These are phyloP conservation scores for Aldabrachelys gigantea DNA, from an alignment of 2,113 vertebrate genomes.

Conservation along the genomic window DNA sequence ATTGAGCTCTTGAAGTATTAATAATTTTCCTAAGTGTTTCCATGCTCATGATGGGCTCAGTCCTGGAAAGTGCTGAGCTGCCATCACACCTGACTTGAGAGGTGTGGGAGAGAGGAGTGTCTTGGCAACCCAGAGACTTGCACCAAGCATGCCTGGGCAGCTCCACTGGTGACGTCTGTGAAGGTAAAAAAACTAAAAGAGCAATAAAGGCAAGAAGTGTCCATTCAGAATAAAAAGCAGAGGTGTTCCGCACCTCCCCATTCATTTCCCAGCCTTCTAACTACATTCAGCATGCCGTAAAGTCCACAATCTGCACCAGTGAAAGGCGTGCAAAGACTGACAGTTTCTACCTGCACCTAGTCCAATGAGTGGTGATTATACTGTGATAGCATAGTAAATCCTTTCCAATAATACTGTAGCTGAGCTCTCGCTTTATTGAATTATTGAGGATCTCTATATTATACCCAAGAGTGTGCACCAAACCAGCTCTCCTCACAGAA, in stretches of 20 bases:
- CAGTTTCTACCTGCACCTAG: not conserved
- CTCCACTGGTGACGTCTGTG: no score
- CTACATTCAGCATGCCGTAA: not conserved
- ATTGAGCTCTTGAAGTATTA: not conserved
- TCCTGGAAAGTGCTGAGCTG: not conserved
- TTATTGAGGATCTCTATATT: slow-evolving; percentile 47
- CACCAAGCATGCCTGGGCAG: no score
- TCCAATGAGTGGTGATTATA: not conserved
- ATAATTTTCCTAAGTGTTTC: not conserved
- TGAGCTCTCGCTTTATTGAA: not conserved
- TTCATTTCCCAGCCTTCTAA: not conserved
- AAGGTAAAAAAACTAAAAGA: slow-evolving; percentile 11
- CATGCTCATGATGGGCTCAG: not conserved
- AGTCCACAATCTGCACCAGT: not conserved
- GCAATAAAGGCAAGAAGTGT: not conserved
- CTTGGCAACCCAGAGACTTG: no score
- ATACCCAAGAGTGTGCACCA: not conserved
- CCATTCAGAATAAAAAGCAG: not conserved
- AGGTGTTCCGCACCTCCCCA: not conserved
- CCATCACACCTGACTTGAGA: not conserved
- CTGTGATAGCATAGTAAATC: slow-evolving; percentile 34
- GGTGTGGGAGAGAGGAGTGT: not conserved
- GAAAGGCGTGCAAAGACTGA: slow-evolving; percentile 1
- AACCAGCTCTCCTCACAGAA: not conserved
- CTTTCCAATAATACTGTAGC: slow-evolving; percentile 11